Evolutionary conservation across 1,140 invertebrate species (phyloP), one percentile per base, ranked within the genome.

Genomic region (Rhopalosiphum padi): DNA sequence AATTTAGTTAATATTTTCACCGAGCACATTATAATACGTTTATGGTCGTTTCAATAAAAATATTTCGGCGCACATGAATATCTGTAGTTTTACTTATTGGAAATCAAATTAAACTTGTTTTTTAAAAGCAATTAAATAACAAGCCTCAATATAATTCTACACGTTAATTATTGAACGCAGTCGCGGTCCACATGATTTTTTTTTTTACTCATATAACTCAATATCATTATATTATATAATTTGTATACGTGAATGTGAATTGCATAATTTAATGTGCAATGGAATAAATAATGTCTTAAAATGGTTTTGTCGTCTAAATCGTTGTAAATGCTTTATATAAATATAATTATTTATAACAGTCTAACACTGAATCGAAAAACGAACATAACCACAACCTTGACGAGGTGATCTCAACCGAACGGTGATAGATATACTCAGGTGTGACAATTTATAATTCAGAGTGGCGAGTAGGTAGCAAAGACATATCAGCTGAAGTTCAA

Each of bases 351-450:
- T n/a, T 35, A 87, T 87, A 35, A 2, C 30, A n/a, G 30, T 77
- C 5, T 1, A 48, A 87, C 30, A 9, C 8, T 46, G 30, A 22
- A 51, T 35, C n/a, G 43, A 51, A 87, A 43, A 86, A 43, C 15
- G 85, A 86, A 46, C 0, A n/a, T 87, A 87, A 87, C 46, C 86
- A 87, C 46, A 48, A 87, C 86, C 86, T 87, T 87, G 86, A 87
- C 86, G 46, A n/a, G 21, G 43, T 51, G 46, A 77, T 77, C 15
- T 87, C 43, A 87, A 9, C 18, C 18, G 46, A 51, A 35, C 30
- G 30, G 15, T 22, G 6, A 87, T 22, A 43, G 11, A 83, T 25
- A 82, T 83, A 9, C 35, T 37, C 77, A 83, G 21, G 21, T 37
- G 35, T 83, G 35, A 83, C 77, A 37, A 35, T 37, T 77, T n/a